Evolutionary conservation across 2,797 vertebrate species (phyloP).

Genomic region (Acrossocheilus wenchowensis): DNA sequence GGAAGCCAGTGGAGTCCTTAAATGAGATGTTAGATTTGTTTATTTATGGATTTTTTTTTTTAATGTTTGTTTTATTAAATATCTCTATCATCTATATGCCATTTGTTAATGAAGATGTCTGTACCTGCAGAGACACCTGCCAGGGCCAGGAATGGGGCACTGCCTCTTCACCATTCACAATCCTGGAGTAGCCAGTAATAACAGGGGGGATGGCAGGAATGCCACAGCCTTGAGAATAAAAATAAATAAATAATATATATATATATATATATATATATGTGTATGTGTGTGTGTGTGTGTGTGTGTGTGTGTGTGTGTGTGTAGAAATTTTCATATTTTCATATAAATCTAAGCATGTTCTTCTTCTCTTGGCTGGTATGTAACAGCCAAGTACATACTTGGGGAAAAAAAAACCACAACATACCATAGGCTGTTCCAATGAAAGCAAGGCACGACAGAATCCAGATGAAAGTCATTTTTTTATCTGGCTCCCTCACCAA

Average conservation of each 20-base stretch:
- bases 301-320: too few relatives aligned
- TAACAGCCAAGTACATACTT: neutral
- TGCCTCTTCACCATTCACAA: constrained; percentile 84
- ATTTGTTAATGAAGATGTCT: neutral
- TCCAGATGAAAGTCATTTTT: constrained; percentile 78
- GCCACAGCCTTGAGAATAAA: constrained; percentile 77
- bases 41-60: neutral
- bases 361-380: neutral
- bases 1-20: constrained; percentile 80
- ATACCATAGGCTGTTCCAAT: constrained; percentile 72
- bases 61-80: too few relatives aligned
- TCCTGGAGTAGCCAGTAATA: constrained; percentile 79
- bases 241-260: neutral
- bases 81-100: neutral
- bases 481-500: constrained; percentile 18
- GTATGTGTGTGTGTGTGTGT: neutral
- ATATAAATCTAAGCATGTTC: neutral
- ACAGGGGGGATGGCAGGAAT: constrained; percentile 74
- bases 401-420: constrained; percentile 40
- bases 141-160: constrained; percentile 86
- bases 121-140: constrained; percentile 87
- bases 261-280: too few relatives aligned
- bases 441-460: constrained; percentile 78
- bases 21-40: neutral
- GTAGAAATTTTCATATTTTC: neutral